Conservation (phyloP, 2,888 invertebrate genomes). For the Petrolisthes cinctipes region DNA sequence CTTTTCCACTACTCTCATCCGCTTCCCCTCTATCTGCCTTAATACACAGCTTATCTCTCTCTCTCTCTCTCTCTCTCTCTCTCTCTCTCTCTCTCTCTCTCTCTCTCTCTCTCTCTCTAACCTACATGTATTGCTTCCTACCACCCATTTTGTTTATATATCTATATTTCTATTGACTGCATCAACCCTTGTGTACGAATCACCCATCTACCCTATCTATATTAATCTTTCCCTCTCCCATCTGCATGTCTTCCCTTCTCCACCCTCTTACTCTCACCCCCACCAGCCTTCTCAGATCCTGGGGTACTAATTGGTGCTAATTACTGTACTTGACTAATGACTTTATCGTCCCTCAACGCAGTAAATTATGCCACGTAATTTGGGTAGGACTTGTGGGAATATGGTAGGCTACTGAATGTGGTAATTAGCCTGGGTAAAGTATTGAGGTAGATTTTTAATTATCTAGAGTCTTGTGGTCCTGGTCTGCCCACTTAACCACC, state of each 20-base stretch:
- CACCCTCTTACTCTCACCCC: conserved; percentile 20
- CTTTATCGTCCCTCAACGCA: too few relatives aligned
- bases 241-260: neutral
- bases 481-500: too few relatives aligned
- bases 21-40: neutral
- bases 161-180: neutral
- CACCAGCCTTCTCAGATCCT: neutral
- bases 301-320: too few relatives aligned
- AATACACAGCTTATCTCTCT: neutral
- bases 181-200: conserved; percentile 18
- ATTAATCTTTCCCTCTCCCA: conserved; percentile 28
- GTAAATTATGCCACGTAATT: too few relatives aligned
- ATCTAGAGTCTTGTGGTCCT: too few relatives aligned
- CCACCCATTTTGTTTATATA: neutral
- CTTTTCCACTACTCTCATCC: neutral
- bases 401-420: too few relatives aligned
- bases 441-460: too few relatives aligned
- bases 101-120: neutral
- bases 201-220: neutral
- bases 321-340: too few relatives aligned
- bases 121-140: neutral
- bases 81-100: neutral
- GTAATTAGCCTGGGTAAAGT: too few relatives aligned
- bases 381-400: too few relatives aligned
- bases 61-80: neutral